Base-by-base conservation (phyloP, 2,797 vertebrate species). In the Chelidonichthys spinosus region DNA sequence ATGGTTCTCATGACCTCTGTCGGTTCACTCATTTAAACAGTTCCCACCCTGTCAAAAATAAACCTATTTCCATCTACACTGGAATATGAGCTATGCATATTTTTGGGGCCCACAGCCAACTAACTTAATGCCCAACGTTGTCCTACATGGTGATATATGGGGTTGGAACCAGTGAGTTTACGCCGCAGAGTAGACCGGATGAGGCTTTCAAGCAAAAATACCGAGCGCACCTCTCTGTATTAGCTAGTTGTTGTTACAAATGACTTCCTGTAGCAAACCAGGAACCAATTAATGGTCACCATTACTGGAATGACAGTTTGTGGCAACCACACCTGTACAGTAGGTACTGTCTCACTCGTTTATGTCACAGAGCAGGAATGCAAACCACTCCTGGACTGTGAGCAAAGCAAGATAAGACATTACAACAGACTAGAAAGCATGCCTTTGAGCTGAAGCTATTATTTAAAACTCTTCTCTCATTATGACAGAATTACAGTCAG, bases 381-480 rank as follows among this genome's bases (percentile, higher is more conserved):
- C 42, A 54, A 73, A 78, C 62, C 15, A 40, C 72, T 72, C 40
- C 42, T 73, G 70, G 36, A 32, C 54, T 72, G 46, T 5, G 47
- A 72, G 64, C 52, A 62, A 44, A 61, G 52, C 33, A 4, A 68
- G 66, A 84, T 81, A 66, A 79, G 43, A 32, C 33, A n/a, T 37
- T 50, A 47, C 15, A 82, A 61, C 11, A 6, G 55, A 32, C 25
- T 39, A 9, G 17, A 32, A 0, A 73, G 46, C 9, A 35, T 33
- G 18, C 17, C 53, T 74, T 71, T 63, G 52, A 69, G 36, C 56
- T n/a, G 43, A 4, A 65, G 69, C 59, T 73, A 62, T 72, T 84
- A 90, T 87, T 87, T 68, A 82, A 89, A 90, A 66, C 33, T 11
- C 11, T 17, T 63, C 54, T 18, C 36, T 47, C 69, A 65, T 78